phyloP scores from a whole-genome alignment of 2,113 vertebrate genomes.

The Phyllostomus hastatus region DNA sequence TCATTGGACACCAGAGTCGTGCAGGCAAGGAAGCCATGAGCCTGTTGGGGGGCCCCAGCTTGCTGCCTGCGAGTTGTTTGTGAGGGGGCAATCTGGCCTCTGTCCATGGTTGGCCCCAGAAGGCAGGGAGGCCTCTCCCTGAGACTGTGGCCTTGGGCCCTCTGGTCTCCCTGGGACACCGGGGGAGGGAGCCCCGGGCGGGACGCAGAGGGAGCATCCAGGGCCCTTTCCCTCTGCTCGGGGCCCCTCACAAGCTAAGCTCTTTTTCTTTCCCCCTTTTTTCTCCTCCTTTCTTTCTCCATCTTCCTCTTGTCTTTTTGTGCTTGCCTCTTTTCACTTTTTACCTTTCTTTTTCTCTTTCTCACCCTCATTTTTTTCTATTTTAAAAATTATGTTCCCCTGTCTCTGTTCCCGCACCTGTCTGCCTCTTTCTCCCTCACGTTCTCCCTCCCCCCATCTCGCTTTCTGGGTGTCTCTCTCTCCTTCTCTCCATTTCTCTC shows the following conservation, averaged over 20 bases:
- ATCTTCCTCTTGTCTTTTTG: background rate
- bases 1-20: background rate
- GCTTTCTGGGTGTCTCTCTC: no score
- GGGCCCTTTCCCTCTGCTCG: fast-evolving
- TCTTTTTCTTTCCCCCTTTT: fast-evolving
- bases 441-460: background rate
- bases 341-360: background rate
- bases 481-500: no score
- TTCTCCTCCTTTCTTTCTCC: background rate
- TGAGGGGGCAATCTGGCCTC: background rate
- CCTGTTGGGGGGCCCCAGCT: background rate
- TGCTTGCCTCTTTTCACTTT: background rate
- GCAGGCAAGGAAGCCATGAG: background rate
- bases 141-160: background rate
- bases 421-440: background rate
- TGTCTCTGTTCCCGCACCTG: no score
- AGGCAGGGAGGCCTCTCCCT: background rate
- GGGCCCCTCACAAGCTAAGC: background rate
- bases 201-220: background rate
- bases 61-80: background rate
- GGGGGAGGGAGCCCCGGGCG: fast-evolving
- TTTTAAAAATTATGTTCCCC: background rate
- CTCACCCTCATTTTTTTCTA: background rate
- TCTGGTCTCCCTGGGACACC: background rate
- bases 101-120: background rate